Evolutionary conservation across 2,888 invertebrate genomes (phyloP).

Genomic region (Ectemnius continuus): DNA sequence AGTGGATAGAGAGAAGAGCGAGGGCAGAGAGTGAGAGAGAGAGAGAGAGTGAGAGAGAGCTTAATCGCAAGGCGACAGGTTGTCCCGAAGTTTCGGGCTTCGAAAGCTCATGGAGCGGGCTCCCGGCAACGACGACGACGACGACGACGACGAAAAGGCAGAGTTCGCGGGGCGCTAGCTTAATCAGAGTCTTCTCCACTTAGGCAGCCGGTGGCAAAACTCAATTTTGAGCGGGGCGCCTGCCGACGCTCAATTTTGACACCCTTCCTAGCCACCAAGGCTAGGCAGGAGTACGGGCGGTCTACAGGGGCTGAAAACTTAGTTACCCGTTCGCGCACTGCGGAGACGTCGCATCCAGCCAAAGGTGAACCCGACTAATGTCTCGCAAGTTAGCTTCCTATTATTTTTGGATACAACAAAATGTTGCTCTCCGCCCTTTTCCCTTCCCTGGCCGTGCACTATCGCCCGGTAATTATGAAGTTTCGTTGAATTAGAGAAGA

Average conservation of each 20-base stretch:
- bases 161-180: slow-evolving; percentile 65
- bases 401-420: too few species aligned
- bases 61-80: slow-evolving; percentile 9
- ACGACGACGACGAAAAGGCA: slow-evolving; percentile 65
- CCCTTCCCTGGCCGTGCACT: too few species aligned
- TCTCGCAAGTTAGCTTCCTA: too few species aligned
- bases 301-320: slow-evolving; percentile 64
- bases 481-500: slow-evolving; percentile 13
- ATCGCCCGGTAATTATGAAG: too few species aligned
- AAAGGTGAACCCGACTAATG: slow-evolving; percentile 10
- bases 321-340: slow-evolving; percentile 68
- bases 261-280: slow-evolving; percentile 70
- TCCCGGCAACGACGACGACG: slow-evolving; percentile 56
- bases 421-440: too few species aligned
- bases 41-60: not conserved
- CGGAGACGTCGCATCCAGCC: slow-evolving; percentile 52
- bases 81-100: slow-evolving; percentile 44
- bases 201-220: slow-evolving; percentile 73
- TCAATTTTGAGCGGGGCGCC: slow-evolving; percentile 74
- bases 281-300: slow-evolving; percentile 29
- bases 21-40: not conserved
- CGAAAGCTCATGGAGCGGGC: slow-evolving; percentile 33
- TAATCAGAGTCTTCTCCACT: slow-evolving; percentile 76
- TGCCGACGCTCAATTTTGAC: slow-evolving; percentile 76
- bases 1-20: not conserved